Evolutionary conservation across 2,888 invertebrate genomes (phyloP).

Genomic region (Unio delphinus): DNA sequence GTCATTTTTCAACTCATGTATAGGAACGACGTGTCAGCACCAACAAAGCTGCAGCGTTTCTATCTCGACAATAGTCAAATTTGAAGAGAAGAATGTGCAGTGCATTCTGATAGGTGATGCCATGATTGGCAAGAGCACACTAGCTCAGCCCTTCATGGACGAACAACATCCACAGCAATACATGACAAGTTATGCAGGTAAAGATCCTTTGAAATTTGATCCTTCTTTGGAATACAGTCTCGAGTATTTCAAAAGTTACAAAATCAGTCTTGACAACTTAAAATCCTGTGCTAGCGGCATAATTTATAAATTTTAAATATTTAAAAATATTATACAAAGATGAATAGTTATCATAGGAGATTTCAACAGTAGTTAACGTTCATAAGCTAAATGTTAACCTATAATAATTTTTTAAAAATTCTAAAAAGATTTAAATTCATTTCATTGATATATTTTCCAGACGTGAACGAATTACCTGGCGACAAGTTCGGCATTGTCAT

Average conservation of each 20-base stretch:
- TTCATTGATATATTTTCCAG: conserved; percentile 26
- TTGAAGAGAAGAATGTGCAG: conserved; percentile 31
- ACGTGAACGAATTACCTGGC: conserved; percentile 48
- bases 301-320: too few relatives aligned
- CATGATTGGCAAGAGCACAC: conserved; percentile 56
- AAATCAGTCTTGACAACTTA: conserved; percentile 15
- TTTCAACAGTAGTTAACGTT: background rate
- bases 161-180: conserved; percentile 29
- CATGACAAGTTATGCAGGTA: conserved; percentile 49
- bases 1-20: too few relatives aligned
- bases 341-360: too few relatives aligned
- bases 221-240: background rate
- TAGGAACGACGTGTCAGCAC: too few relatives aligned
- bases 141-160: conserved; percentile 46
- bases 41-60: too few relatives aligned
- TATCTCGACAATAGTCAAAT: conserved; percentile 24
- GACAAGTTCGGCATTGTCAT: conserved; percentile 52
- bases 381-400: too few relatives aligned
- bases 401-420: too few relatives aligned
- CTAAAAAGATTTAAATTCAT: too few relatives aligned
- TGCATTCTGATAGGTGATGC: conserved; percentile 54
- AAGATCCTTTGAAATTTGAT: conserved; percentile 6
- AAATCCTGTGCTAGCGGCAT: too few relatives aligned
- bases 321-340: too few relatives aligned
- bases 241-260: conserved; percentile 4